Percentiles rank a stretch among this genome's conserved stretches.
phyloP scores from a whole-genome alignment of 2,888 invertebrate genomes.

The Sarcophaga carnaria region DNA sequence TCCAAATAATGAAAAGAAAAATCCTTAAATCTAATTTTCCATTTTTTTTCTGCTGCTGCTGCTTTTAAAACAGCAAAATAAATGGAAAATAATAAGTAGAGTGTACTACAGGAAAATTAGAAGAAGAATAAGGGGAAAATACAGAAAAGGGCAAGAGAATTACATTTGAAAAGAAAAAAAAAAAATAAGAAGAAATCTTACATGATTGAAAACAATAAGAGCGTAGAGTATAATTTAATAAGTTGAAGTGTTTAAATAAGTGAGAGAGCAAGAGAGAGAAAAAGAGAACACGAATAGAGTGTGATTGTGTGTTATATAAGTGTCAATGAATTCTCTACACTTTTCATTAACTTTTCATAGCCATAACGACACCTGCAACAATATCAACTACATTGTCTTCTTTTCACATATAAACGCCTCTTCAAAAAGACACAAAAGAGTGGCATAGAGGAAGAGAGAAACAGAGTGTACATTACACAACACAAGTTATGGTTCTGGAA shows the following conservation, averaged over 20 bases:
- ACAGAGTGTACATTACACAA: too few species aligned
- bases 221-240: constrained; percentile 68
- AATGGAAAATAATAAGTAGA: neutral
- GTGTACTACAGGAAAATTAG: too few species aligned
- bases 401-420: too few species aligned
- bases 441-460: too few species aligned
- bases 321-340: constrained; percentile 50
- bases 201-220: constrained; percentile 58
- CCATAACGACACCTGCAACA: neutral
- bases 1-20: neutral
- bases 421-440: too few species aligned
- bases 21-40: neutral
- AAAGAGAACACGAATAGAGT: neutral
- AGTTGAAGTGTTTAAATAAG: constrained; percentile 61
- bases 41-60: constrained; percentile 22
- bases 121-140: neutral
- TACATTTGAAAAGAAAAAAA: constrained; percentile 33
- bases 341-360: constrained; percentile 1
- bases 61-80: constrained; percentile 25
- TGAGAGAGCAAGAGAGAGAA: neutral
- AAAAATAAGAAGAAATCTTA: constrained; percentile 32
- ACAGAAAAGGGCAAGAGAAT: constrained; percentile 23
- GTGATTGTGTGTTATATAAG: constrained; percentile 53
- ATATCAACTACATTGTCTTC: neutral
- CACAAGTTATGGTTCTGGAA: too few species aligned